Conservation (phyloP, 2,797 vertebrate genomes). For the Anabacerthia variegaticeps region DNA sequence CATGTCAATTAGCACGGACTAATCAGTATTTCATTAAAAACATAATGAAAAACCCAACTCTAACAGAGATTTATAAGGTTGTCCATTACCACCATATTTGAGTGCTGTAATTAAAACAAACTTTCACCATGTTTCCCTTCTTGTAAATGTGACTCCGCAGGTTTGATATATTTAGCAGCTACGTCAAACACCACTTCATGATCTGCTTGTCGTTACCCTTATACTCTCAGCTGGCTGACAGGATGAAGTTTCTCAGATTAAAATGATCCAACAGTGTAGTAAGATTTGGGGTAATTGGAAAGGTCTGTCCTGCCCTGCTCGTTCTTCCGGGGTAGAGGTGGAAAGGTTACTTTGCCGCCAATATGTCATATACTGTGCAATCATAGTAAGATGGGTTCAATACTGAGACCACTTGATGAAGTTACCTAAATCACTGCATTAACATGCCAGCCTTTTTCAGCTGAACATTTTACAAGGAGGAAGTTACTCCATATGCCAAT, state of each 20-base stretch:
- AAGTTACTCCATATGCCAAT: fast-evolving
- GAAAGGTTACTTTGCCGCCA: neutral
- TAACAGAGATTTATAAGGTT: neutral
- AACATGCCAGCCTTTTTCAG: neutral
- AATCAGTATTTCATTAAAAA: constrained; percentile 21
- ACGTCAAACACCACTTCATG: fast-evolving
- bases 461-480: neutral
- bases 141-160: neutral
- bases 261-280: neutral
- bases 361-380: neutral
- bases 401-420: neutral
- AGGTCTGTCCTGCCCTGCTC: neutral
- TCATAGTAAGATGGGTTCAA: neutral
- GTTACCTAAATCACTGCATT: neutral
- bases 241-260: neutral
- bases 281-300: neutral
- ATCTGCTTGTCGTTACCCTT: neutral
- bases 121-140: neutral
- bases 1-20: neutral
- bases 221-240: neutral
- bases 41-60: neutral
- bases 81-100: neutral
- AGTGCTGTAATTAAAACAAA: neutral
- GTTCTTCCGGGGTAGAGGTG: neutral
- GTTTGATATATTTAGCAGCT: neutral